A percentile compares a stretch with the other conserved stretches of the same genome.
These are phyloP conservation scores for Parochlus steinenii DNA, from an alignment of 2,888 invertebrate species.

Conservation along the genomic window DNA sequence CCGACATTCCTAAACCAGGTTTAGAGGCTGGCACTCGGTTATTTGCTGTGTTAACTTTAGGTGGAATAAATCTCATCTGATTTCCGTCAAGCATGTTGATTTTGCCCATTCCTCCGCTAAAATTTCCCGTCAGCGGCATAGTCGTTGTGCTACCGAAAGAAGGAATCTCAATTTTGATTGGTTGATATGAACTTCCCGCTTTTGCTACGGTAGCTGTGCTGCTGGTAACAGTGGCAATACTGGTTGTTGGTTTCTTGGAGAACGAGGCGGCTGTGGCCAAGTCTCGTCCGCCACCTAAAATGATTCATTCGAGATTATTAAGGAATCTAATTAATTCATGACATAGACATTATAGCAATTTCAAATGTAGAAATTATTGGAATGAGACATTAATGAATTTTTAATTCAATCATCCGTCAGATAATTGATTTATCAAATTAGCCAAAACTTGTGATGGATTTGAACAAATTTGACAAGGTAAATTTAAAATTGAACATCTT, in stretches of 20 bases:
- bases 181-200: slow-evolving; percentile 1
- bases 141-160: background rate
- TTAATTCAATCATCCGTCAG: background rate
- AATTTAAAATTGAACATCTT: background rate
- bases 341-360: slow-evolving; percentile 5
- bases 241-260: slow-evolving; percentile 34
- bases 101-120: background rate
- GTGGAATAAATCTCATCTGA: slow-evolving; percentile 7
- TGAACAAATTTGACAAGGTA: too few relatives aligned
- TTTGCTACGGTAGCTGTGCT: slow-evolving; percentile 9
- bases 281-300: slow-evolving; percentile 68
- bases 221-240: slow-evolving; percentile 15
- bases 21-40: slow-evolving; percentile 9
- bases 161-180: slow-evolving; percentile 9
- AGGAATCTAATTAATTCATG: slow-evolving; percentile 1
- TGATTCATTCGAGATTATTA: slow-evolving; percentile 2
- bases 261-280: slow-evolving; percentile 62
- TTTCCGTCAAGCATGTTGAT: background rate
- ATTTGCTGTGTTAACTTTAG: slow-evolving; percentile 12
- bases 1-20: too few relatives aligned
- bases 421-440: too few relatives aligned
- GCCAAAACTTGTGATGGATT: too few relatives aligned
- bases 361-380: background rate
- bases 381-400: background rate
- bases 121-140: background rate